Evolutionary conservation across 2,888 invertebrate genomes (phyloP).

Genomic region (Pammene fasciana): DNA sequence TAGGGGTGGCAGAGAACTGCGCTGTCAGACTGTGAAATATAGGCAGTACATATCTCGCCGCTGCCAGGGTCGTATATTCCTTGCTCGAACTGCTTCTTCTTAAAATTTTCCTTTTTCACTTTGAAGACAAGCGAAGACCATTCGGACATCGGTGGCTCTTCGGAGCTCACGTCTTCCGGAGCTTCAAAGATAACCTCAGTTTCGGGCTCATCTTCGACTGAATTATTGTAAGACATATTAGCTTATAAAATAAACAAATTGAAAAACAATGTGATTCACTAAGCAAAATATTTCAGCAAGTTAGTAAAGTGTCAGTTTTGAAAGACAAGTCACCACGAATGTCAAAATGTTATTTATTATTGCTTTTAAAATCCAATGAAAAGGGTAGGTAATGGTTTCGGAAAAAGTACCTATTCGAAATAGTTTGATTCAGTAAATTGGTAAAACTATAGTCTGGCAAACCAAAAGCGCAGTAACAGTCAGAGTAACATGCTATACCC

Average conservation of each 20-base stretch:
- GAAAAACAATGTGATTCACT: not conserved
- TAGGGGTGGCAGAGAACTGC: constrained; percentile 64
- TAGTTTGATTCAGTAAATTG: too few relatives aligned
- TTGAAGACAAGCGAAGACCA: constrained; percentile 65
- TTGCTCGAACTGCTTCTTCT: constrained; percentile 51
- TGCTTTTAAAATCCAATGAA: too few relatives aligned
- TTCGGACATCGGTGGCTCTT: constrained; percentile 64
- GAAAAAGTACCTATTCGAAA: too few relatives aligned
- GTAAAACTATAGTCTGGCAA: too few relatives aligned
- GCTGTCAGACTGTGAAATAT: constrained; percentile 63
- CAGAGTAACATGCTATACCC: too few relatives aligned
- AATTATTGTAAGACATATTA: not conserved
- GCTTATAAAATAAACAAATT: not conserved
- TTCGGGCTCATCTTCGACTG: not conserved
- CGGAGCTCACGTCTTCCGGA: constrained; percentile 56
- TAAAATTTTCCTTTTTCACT: constrained; percentile 52
- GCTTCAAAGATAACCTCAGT: constrained; percentile 46
- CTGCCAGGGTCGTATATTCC: constrained; percentile 63
- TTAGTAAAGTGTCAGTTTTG: not conserved
- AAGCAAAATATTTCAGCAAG: not conserved
- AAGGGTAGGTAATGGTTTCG: too few relatives aligned
- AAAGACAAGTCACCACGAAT: not conserved
- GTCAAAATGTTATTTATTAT: not conserved
- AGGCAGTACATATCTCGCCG: constrained; percentile 65
- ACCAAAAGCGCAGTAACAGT: too few relatives aligned